Conservation (phyloP, 2,888 invertebrate genomes). For the Lasioglossum zephyrum region DNA sequence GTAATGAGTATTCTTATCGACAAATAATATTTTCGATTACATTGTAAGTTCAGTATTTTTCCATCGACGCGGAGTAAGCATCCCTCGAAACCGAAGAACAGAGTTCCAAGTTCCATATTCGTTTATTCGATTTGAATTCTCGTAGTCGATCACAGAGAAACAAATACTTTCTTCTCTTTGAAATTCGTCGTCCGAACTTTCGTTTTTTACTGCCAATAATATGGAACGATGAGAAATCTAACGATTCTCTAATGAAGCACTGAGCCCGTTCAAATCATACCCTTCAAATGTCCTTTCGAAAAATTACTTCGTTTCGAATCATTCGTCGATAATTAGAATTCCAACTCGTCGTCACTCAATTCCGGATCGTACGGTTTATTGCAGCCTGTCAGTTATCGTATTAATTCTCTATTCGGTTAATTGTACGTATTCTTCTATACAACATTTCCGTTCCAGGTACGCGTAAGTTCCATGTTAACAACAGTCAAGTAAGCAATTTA, state of each 20-base stretch:
- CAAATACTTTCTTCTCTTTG: background rate
- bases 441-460: constrained; percentile 32
- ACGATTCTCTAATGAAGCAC: background rate
- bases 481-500: constrained; percentile 15
- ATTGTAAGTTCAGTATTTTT: constrained; percentile 10
- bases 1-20: constrained; percentile 49
- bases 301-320: background rate
- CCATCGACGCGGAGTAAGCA: background rate
- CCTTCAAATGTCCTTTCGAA: background rate
- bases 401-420: background rate
- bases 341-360: constrained; percentile 1
- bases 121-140: background rate
- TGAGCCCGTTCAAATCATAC: constrained; percentile 1
- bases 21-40: constrained; percentile 39
- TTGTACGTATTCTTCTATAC: constrained; percentile 23
- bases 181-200: constrained; percentile 15
- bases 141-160: constrained; percentile 6
- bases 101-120: constrained; percentile 15
- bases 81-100: constrained; percentile 15
- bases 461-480: constrained; percentile 24
- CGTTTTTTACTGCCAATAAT: background rate
- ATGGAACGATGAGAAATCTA: background rate
- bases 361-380: constrained; percentile 1
- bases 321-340: background rate
- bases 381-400: background rate